Percentiles rank a stretch among this genome's conserved stretches.
These are phyloP conservation scores for Hydropotes inermis DNA, from an alignment of 2,113 vertebrate species.

Conservation along the genomic window DNA sequence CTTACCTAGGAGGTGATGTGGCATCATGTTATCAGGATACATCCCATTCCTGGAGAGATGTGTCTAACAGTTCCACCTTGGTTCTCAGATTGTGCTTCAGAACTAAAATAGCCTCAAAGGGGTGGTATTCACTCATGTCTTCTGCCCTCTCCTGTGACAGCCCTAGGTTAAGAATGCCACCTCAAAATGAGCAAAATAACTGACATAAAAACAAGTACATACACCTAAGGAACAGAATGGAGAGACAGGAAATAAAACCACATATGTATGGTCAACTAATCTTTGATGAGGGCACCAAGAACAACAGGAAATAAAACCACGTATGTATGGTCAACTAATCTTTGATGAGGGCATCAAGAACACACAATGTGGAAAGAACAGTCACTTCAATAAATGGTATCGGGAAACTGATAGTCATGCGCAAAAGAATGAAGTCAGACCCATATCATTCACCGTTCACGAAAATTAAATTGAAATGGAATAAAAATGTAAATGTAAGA, in stretches of 20 bases:
- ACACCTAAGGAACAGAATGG: background rate
- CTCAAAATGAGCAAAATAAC: background rate
- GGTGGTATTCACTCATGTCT: background rate
- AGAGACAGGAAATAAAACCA: background rate
- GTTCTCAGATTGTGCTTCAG: background rate
- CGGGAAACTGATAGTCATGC: background rate
- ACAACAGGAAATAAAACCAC: background rate
- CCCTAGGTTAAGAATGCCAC: background rate
- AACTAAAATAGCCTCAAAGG: background rate
- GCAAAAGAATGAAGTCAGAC: background rate
- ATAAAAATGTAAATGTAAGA: background rate
- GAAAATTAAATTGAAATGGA: background rate
- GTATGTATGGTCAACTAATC: background rate
- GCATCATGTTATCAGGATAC: background rate
- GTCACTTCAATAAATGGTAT: background rate
- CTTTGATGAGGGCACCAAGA: background rate
- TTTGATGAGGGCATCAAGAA: background rate
- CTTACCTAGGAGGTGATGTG: background rate
- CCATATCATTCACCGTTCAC: background rate
- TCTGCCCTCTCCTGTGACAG: background rate
- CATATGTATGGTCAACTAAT: background rate
- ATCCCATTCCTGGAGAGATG: background rate
- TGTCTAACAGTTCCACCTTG: background rate
- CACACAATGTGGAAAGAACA: background rate
- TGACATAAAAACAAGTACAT: background rate